Conservation (phyloP, 2,797 vertebrate species). For the Paramormyrops hopkinsi region DNA sequence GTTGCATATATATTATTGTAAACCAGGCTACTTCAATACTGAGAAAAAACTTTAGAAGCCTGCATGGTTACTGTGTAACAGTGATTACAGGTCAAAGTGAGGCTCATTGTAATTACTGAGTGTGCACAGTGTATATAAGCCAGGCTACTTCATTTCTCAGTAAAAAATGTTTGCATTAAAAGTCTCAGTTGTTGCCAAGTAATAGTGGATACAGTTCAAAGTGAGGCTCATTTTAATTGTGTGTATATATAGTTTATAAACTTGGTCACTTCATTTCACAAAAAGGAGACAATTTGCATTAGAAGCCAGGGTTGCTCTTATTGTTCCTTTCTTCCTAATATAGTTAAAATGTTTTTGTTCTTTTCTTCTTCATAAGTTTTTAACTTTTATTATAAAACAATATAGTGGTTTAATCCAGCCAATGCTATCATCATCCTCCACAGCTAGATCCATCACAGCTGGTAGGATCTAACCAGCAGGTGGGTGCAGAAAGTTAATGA, state of each 20-base stretch:
- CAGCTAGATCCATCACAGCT: background rate
- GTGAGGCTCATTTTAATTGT: background rate
- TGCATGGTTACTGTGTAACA: background rate
- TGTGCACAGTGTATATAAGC: background rate
- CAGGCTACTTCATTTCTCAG: background rate
- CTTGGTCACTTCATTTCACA: background rate
- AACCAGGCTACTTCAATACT: background rate
- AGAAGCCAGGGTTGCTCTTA: background rate
- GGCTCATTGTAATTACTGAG: background rate
- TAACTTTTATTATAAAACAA: background rate
- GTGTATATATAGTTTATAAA: background rate
- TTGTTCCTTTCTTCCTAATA: background rate
- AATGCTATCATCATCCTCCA: background rate
- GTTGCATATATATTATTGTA: background rate
- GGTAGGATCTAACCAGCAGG: background rate
- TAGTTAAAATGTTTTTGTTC: background rate
- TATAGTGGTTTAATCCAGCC: background rate
- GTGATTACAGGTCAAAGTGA: background rate
- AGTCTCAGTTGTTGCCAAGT: background rate
- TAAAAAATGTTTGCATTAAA: background rate
- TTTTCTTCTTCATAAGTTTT: background rate
- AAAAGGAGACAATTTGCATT: background rate
- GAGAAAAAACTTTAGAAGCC: background rate
- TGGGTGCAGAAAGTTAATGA: background rate
- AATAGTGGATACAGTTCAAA: background rate